phyloP scores from a whole-genome alignment of 2,888 invertebrate genomes.

The Dasysyrphus tricinctus region DNA sequence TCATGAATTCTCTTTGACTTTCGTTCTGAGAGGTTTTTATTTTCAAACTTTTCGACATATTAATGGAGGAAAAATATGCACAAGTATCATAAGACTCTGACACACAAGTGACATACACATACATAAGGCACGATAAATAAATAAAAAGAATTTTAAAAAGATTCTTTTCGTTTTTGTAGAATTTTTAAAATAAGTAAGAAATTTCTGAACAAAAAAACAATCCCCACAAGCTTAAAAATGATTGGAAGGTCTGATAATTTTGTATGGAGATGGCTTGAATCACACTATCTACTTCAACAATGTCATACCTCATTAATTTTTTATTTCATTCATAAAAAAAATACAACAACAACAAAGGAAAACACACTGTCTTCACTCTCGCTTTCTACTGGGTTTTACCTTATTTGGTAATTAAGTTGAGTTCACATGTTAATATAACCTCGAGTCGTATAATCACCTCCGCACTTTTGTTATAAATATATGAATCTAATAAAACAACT shows the following conservation, averaged over 20 bases:
- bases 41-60: constrained; percentile 16
- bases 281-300: neutral
- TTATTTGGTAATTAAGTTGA: constrained; percentile 41
- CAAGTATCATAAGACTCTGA: neutral
- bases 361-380: constrained; percentile 29
- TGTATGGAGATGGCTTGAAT: neutral
- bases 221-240: neutral
- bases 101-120: neutral
- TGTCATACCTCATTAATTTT: constrained; percentile 1
- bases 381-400: constrained; percentile 18
- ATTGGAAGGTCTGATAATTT: neutral
- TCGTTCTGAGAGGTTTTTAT: neutral
- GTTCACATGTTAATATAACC: constrained; percentile 5
- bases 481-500: neutral
- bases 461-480: constrained; percentile 17
- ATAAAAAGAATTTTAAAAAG: neutral
- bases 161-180: neutral
- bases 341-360: neutral
- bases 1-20: constrained; percentile 16
- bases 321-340: neutral
- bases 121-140: neutral
- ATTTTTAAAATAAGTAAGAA: neutral
- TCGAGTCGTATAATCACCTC: constrained; percentile 24
- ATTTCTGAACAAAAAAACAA: neutral
- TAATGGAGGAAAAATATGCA: neutral